Evolutionary conservation across 2,888 invertebrate species (phyloP), one percentile per base, ranked within the genome.

Genomic region (Plagodis dolabraria): DNA sequence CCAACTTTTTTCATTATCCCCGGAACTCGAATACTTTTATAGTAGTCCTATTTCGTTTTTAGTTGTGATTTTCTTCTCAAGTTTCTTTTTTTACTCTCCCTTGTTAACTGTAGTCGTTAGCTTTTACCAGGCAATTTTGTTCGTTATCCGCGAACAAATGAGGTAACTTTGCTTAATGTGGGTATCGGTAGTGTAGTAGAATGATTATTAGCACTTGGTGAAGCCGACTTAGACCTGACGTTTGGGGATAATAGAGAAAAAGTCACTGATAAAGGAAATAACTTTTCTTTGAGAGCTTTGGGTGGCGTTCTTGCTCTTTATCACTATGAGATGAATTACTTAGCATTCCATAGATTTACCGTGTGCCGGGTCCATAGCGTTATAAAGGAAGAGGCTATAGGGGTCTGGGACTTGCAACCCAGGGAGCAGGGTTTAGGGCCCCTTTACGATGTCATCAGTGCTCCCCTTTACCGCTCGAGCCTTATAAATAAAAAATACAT

Each of bases 1-100:
- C 79, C 80, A 89, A 89, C 86, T 89, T 89, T 89, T 89, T 89
- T 89, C 87, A 89, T 89, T 89, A 89, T 87, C 88, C 85, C 64
- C 40, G 64, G 70, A 81, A 85, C 83, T 85, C 73, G 83, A 82
- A 86, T 82, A 85, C 87, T 84, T 85, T 84, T 82, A 84, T 81
- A 82, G 80, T 79, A 80, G 78, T 83, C 79, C 85, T 83, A 82
- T 85, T 86, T 83, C 80, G 80, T 82, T 86, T 22, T 83, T 83
- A 83, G 83, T 83, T 85, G 80, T 83, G 79, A 84, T 84, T 83
- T 79, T 79, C 77, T 76, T 78, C 50, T 71, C 60, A 65, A 70
- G 62, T 66, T 72, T 75, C 75, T 73, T 79, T 72, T 76, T 70
- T 74, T 67, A 69, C 57, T 59, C 72, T 67, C 62, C 66, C 74